Base-by-base conservation (phyloP, 2,797 vertebrate species). In the Ispidina lecontei region DNA sequence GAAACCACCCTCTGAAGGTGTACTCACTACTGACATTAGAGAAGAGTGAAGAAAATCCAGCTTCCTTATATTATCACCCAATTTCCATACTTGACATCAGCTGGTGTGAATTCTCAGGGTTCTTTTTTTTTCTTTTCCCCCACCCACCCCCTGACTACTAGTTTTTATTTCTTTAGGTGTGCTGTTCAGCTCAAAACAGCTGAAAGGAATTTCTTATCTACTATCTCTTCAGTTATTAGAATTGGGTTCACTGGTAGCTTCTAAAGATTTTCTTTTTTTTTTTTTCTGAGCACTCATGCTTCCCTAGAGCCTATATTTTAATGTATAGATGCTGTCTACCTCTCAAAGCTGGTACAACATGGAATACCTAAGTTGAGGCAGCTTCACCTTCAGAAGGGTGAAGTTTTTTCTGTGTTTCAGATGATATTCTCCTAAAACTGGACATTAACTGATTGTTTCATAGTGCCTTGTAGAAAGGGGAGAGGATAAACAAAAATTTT, bases 111-210 rank as follows among this genome's bases (percentile, higher is more conserved):
- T 65, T 18, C 47, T 35, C 29, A 71, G 16, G 1, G 4, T 26
- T 63, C 28, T 49, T 19, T 28, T 29, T 3, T 33, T 3, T 31
- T 44, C 6, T 23, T 51, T 29, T 14, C n/a, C 23, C 13, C 18
- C 4, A 0, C 1, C 5, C 2, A 52, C 28, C 51, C 17, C 2
- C 17, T 64, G 29, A 44, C 1, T 2, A 25, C 1, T 0, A 39
- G 4, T 1, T 67, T 71, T 83, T 72, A 35, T 56, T 86, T 79
- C 41, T 72, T 70, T 55, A 25, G 1, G 1, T 56, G 25, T 37
- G 47, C 23, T 74, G 14, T 26, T 80, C 39, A 81, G 14, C n/a
- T 72, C 29, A 51, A 28, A 74, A 12, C 25, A 55, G 14, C 19
- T 44, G 9, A 63, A 71, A 77, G 4, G 18, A 55, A 9, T 16